Evolutionary conservation across 2,797 vertebrate genomes (phyloP).

Genomic region (Triplophysa yarkandensis): DNA sequence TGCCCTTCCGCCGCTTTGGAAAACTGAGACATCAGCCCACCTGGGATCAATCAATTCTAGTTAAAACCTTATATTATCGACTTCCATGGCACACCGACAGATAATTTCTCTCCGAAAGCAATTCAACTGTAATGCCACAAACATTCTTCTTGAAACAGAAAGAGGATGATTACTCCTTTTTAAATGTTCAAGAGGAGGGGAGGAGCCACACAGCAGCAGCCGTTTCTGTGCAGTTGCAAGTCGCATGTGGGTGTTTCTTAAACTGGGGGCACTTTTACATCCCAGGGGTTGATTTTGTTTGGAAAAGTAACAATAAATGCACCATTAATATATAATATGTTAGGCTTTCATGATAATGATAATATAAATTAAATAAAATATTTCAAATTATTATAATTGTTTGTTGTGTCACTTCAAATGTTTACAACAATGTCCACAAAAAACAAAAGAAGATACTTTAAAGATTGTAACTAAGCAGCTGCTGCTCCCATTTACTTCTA

Average conservation of each 20-base stretch:
- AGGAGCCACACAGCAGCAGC: not conserved
- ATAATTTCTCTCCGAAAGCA: conserved; percentile 62
- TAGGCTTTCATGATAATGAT: too few species aligned
- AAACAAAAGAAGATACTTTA: too few species aligned
- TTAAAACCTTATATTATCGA: conserved; percentile 69
- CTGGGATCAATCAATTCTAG: conserved; percentile 77
- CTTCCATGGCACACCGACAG: conserved; percentile 69
- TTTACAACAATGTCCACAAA: too few species aligned
- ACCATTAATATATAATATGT: too few species aligned
- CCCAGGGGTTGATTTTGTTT: not conserved
- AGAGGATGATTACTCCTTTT: conserved; percentile 64
- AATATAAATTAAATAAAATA: too few species aligned
- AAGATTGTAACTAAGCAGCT: too few species aligned
- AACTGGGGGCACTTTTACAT: not conserved
- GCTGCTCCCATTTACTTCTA: too few species aligned
- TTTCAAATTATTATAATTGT: too few species aligned
- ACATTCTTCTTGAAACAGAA: conserved; percentile 61
- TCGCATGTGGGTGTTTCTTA: conserved; percentile 4
- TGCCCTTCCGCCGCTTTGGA: conserved; percentile 72
- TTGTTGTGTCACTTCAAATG: too few species aligned
- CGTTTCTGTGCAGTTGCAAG: conserved; percentile 14
- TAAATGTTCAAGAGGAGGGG: conserved; percentile 40
- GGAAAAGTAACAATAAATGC: too few species aligned
- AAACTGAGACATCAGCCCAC: conserved; percentile 69
- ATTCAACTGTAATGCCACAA: conserved; percentile 71